Evolutionary conservation across 2,888 invertebrate genomes (phyloP), one percentile per base, ranked within the genome.

Genomic region (Nemurella pictetii): DNA sequence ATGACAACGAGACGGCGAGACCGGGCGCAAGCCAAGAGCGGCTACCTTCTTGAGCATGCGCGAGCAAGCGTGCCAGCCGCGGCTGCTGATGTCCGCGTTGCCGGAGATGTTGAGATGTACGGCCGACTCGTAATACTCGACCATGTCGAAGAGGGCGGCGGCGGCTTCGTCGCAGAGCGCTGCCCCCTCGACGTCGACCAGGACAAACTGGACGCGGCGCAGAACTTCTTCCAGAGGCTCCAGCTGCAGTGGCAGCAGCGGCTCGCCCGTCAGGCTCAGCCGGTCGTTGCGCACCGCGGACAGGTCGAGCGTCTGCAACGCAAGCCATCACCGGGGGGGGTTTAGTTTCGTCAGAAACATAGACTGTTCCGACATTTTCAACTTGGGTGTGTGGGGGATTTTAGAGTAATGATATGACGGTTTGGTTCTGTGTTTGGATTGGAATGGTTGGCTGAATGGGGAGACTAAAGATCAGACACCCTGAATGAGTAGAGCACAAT

Each of bases 111-210:
- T 95, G 86, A 98, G 90, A 87, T 94, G 93, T 0, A 93, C 92
- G 0, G 95, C 93, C 78, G 97, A 96, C 89, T 97, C 97, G 90
- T 98, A 98, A 90, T 96, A 98, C 89, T 98, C 97, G 86, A 97
- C 93, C 96, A 97, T 97, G 90, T 98, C 97, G 90, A 96, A 97
- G 84, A 98, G 90, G 77, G 96, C 95, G 88, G 95, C 95, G 75
- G 95, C 80, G 26, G 84, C 95, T 90, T 95, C 95, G 88, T 96
- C 96, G 87, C 95, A 94, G 35, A 95, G 90, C 85, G 92, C 92
- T 15, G 94, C 93, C 83, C 93, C 92, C 89, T 95, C 94, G 55
- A 96, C 89, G 90, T 96, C 94, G 84, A 96, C 89, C 86, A 92
- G 91, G 82, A 93, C 90, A 90, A 96, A 96, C 90, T 95, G 95